Evolutionary conservation across 2,888 invertebrate species (phyloP), one percentile per base, ranked within the genome.

Genomic region (Autographa gamma): DNA sequence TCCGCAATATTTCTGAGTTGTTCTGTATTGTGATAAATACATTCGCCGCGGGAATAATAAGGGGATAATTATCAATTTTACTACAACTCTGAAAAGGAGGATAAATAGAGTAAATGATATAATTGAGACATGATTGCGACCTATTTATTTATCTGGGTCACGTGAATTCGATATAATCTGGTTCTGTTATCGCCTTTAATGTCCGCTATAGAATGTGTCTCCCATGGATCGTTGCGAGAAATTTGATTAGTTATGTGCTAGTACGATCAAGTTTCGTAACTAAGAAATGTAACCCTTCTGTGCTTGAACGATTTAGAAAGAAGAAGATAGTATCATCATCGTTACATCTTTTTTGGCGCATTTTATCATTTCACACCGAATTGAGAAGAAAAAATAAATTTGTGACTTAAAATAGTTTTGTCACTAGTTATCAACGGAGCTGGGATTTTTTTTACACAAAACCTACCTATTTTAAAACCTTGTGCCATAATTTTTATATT

Each of bases 11-110:
- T 89, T 82, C 85, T 86, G 82, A 84, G 77, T 89, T 89, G 85
- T 88, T 90, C 88, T 86, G 85, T 89, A 84, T 89, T 86, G 81
- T 85, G 80, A 86, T 87, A 86, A 87, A 87, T 89, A 85, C 72
- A 83, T 84, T 86, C 83, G 83, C 69, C 79, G 80, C 67, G 65
- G 73, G 77, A 86, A 88, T 86, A 84, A 86, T 84, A 87, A 86
- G 85, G 81, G 74, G 83, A 81, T 79, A 68, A 71, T 84, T 88
- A 85, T 85, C 82, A 85, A 86, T 86, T 84, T 84, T 73, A 82
- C 66, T 82, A 74, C 71, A 72, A 69, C 67, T 76, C 72, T 69
- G 54, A 63, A 68, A 80, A 63, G 62, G 71, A 25, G 63, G 64
- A 62, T 73, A 78, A 69, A 72, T 68, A 13, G 68, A 72, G 59